Percentiles rank a stretch among this genome's conserved stretches.
Evolutionary conservation across 2,888 invertebrate genomes (phyloP).

Genomic region (Automeris io): DNA sequence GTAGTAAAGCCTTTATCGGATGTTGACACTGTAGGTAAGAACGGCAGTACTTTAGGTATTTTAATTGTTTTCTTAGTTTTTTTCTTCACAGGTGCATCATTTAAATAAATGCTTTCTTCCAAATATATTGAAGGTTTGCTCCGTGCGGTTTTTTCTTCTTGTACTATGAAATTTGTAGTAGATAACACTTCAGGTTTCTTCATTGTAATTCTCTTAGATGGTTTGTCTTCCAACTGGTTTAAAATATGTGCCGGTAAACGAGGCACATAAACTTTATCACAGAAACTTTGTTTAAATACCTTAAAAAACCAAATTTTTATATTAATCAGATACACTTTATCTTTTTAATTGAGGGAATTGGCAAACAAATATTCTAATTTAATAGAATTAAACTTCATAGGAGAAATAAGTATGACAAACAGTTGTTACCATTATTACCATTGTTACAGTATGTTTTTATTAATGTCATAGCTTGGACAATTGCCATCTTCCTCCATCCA

Average conservation of each 20-base stretch:
- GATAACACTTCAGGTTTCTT: conserved; percentile 36
- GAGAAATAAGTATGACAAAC: too few species aligned
- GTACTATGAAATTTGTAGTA: conserved; percentile 52
- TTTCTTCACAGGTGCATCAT: conserved; percentile 30
- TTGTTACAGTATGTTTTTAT: too few species aligned
- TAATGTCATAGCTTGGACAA: too few species aligned
- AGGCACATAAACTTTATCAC: conserved; percentile 43
- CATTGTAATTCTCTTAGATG: conserved; percentile 20
- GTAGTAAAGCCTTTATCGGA: conserved; percentile 61
- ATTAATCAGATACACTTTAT: neutral
- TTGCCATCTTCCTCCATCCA: too few species aligned
- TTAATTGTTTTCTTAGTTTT: conserved; percentile 33
- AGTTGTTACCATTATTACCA: too few species aligned
- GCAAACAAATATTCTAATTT: too few species aligned
- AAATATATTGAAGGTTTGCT: conserved; percentile 61
- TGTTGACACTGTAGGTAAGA: conserved; percentile 52
- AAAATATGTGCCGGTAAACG: conserved; percentile 48
- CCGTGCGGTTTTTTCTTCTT: conserved; percentile 39
- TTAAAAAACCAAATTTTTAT: conserved; percentile 19
- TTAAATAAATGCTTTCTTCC: conserved; percentile 62
- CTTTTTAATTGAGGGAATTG: neutral
- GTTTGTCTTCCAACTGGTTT: conserved; percentile 46
- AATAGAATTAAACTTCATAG: too few species aligned
- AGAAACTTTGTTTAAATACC: conserved; percentile 43
- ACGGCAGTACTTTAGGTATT: conserved; percentile 55